Conservation (phyloP, 2,113 vertebrate species). For the Phocoena phocoena region DNA sequence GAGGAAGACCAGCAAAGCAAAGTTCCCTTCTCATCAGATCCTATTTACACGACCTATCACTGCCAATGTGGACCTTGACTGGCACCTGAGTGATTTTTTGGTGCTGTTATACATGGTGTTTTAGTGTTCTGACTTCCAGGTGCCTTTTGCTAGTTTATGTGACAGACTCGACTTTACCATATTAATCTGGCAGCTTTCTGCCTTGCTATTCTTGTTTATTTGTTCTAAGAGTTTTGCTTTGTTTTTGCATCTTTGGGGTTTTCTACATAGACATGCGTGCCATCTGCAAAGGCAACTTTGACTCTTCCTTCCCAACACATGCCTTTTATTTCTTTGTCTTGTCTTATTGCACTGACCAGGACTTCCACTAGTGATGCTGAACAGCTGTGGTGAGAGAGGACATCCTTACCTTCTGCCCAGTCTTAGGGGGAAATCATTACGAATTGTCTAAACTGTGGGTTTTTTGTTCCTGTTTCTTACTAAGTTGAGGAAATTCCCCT, state of each 20-base stretch:
- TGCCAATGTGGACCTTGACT: background rate
- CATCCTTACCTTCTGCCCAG: background rate
- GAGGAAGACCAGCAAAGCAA: background rate
- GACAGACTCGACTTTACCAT: background rate
- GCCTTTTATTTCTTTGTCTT: background rate
- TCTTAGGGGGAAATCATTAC: background rate
- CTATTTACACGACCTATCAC: accelerated
- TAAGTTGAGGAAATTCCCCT: background rate
- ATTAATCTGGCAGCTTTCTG: too few relatives aligned
- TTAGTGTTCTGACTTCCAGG: background rate
- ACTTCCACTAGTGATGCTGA: background rate
- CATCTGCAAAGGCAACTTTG: background rate
- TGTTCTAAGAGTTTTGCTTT: background rate
- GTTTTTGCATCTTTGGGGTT: background rate
- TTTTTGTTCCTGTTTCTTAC: background rate
- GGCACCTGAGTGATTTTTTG: background rate
- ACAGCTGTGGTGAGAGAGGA: background rate
- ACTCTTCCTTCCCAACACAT: background rate
- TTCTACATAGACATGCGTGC: background rate
- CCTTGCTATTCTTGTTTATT: too few relatives aligned
- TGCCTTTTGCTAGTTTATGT: background rate
- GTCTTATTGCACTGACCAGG: background rate
- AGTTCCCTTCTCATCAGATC: background rate
- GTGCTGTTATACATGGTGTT: background rate
- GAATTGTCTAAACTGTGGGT: background rate